Evolutionary conservation across 2,797 vertebrate species (phyloP), one percentile per base, ranked within the genome.

Genomic region (Acridotheres tristis): DNA sequence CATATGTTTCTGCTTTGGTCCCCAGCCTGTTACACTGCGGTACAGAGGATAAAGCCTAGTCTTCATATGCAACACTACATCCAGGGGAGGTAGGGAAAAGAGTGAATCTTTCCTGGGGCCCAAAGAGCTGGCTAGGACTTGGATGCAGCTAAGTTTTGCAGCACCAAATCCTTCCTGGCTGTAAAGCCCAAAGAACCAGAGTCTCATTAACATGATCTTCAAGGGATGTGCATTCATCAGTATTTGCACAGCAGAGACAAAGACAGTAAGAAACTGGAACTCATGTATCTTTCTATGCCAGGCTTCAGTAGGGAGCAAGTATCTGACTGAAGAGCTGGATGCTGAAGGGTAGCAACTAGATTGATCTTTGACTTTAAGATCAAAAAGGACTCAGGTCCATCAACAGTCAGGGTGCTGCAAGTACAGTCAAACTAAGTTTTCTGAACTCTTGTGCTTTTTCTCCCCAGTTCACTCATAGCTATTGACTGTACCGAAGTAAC

Each of bases 1-100:
- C 89, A 90, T 93, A 86, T 95, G 94, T 95, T 93, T 94, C 75
- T 94, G 90, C 72, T 95, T 92, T 91, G 72, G 90, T 93, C 81
- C 67, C 61, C 78, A 92, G 87, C 27, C 78, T 72, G 67, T 61
- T 57, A 53, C 43, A 32, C 1, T n/a, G 53, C 71, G 82, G 57
- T 85, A 48, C 25, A 85, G 68, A 90, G 34, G 63, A 80, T 68
- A 85, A 88, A 82, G 51, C 32, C 45, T 82, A 42, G 27, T 89
- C 42, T 88, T 74, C 75, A 57, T 54, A 54, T 29, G 34, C 25
- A 82, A 62, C 47, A 73, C 30, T 85, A 1, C 26, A 62, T 94
- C 43, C 29, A 91, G 29, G 27, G 67, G 36, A 90, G 12, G 18
- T 32, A 38, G 12, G 29, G 7, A 34, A 87, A 90, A 73, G 40